Evolutionary conservation across 1,140 invertebrate genomes (phyloP).

Genomic region (Drosophila elegans): DNA sequence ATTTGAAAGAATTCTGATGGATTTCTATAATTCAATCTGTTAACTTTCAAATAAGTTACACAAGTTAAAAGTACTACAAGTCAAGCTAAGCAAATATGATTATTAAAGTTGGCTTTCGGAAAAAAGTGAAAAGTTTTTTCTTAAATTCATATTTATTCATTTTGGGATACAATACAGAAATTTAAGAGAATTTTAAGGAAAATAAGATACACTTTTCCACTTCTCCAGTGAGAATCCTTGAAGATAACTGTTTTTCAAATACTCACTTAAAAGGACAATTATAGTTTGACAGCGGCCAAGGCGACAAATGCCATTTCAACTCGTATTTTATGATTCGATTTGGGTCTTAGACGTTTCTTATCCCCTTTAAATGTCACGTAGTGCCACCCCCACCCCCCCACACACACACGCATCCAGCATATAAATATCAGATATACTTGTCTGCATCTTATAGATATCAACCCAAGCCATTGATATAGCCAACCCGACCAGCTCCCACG

Average conservation of each 20-base stretch:
- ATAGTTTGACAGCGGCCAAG: constrained; percentile 48
- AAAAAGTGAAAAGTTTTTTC: too few species aligned
- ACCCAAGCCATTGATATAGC: constrained; percentile 4
- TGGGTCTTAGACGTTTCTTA: constrained; percentile 66
- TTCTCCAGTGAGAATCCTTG: neutral
- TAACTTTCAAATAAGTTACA: neutral
- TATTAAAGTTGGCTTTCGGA: too few species aligned
- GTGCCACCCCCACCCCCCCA: constrained; percentile 8
- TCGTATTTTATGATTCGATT: constrained; percentile 79
- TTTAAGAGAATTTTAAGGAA: neutral
- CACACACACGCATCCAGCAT: constrained; percentile 31
- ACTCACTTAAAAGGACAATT: constrained; percentile 71
- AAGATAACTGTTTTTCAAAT: constrained; percentile 31
- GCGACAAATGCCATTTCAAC: constrained; percentile 49
- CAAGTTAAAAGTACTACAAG: neutral
- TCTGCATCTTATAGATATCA: constrained; percentile 70
- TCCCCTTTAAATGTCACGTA: constrained; percentile 80
- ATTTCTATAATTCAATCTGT: neutral
- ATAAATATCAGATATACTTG: constrained; percentile 62
- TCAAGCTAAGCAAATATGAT: too few species aligned
- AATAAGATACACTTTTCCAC: neutral
- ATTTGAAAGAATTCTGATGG: neutral
- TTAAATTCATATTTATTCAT: too few species aligned
- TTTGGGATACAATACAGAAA: neutral
- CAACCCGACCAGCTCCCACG: neutral